Percentiles rank a stretch among this genome's conserved stretches.
Conservation (phyloP, 37 sponge, comb jelly and placozoan genomes). For the Oscarella lobularis region DNA sequence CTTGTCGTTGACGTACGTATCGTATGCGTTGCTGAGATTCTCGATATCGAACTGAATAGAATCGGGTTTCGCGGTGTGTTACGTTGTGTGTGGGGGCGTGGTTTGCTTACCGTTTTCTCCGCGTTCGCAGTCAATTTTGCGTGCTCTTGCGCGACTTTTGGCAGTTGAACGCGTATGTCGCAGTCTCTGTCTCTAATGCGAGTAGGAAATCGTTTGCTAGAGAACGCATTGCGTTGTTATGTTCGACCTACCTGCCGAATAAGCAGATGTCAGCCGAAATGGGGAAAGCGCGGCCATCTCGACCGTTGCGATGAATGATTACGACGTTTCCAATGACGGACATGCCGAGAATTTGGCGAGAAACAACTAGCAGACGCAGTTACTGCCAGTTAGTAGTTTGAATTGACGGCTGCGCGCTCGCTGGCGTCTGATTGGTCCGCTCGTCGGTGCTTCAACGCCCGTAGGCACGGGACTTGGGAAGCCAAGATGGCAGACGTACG, state of each 20-base stretch:
- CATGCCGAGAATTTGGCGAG: too few relatives aligned
- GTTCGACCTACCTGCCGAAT: conserved; percentile 2
- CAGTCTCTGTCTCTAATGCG: not conserved
- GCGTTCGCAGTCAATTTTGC: not conserved
- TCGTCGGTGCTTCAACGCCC: not conserved
- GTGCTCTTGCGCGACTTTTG: not conserved
- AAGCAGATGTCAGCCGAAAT: too few relatives aligned
- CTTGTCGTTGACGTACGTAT: not conserved
- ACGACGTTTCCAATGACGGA: too few relatives aligned
- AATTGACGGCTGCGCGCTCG: not conserved
- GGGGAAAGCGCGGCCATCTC: too few relatives aligned
- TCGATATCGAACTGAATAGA: not conserved
- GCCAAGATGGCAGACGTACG: conserved; percentile 37
- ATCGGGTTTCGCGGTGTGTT: too few relatives aligned
- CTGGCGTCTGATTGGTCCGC: not conserved
- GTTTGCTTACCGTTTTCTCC: not conserved
- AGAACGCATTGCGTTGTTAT: too few relatives aligned
- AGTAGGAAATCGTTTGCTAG: too few relatives aligned
- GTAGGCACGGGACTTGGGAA: not conserved
- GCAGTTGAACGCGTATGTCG: not conserved
- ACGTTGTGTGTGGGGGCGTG: too few relatives aligned
- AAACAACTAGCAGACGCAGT: too few relatives aligned
- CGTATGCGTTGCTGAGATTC: not conserved
- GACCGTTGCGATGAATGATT: too few relatives aligned
- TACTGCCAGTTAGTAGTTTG: not conserved